A percentile compares a stretch with the other conserved stretches of the same genome.
These are phyloP conservation scores for Agapornis canus DNA, from an alignment of 2,797 vertebrate species.

Conservation along the genomic window DNA sequence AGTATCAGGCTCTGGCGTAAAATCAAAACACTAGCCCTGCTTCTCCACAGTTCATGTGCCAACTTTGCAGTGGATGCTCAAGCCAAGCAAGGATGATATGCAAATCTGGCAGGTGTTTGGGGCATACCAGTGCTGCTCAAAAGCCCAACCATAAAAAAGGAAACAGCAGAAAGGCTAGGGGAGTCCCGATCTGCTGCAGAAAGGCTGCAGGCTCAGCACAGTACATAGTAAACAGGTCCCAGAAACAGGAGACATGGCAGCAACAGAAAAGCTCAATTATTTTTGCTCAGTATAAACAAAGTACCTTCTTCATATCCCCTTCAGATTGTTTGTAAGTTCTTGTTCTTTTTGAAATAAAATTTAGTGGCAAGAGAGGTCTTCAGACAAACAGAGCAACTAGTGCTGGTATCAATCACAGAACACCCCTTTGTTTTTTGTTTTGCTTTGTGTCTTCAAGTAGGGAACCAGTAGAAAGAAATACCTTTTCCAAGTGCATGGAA, in stretches of 20 bases:
- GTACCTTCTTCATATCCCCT: constrained; percentile 20
- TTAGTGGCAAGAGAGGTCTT: not conserved
- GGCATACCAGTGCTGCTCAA: constrained; percentile 57
- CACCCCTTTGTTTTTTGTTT: not conserved
- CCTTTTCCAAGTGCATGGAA: constrained; percentile 51
- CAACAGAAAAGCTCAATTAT: constrained; percentile 39
- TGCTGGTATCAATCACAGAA: constrained; percentile 43
- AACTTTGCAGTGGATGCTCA: constrained; percentile 51
- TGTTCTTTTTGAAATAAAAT: too few species aligned
- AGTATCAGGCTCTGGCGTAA: constrained; percentile 81
- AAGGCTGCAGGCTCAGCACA: constrained; percentile 2
- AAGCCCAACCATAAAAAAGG: constrained; percentile 42
- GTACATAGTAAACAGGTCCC: not conserved
- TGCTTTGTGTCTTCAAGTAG: constrained; percentile 15
- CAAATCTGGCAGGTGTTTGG: constrained; percentile 76
- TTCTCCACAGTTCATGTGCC: constrained; percentile 69
- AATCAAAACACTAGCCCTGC: constrained; percentile 75
- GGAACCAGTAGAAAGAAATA: constrained; percentile 21
- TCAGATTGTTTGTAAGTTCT: not conserved
- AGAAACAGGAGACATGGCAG: constrained; percentile 7
- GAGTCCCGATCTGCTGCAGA: constrained; percentile 21
- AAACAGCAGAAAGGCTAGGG: constrained; percentile 23
- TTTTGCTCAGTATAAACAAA: constrained; percentile 50
- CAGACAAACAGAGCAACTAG: constrained; percentile 23
- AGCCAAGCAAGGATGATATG: constrained; percentile 74